Conservation (phyloP, 2,888 invertebrate genomes). For the Myathropa florea region DNA sequence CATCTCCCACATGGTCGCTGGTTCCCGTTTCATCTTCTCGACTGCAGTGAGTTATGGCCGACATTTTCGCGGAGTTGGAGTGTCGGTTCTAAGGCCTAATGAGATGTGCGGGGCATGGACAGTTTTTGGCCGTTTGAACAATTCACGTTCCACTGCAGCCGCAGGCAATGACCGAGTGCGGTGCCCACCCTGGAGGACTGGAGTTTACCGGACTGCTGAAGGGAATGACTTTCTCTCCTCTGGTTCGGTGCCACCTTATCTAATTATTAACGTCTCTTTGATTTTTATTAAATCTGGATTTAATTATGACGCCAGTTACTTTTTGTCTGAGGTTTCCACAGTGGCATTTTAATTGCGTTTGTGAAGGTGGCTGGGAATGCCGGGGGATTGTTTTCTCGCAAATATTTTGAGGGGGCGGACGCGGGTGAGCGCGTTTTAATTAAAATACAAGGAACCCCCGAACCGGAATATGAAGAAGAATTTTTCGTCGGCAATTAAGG, state of each 20-base stretch:
- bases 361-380: conserved; percentile 46
- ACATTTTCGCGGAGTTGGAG: neutral
- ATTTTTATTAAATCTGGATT: conserved; percentile 70
- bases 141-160: neutral
- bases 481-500: conserved; percentile 14
- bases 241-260: conserved; percentile 26
- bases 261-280: conserved; percentile 68
- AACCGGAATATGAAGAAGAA: conserved; percentile 5
- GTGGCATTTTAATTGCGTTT: conserved; percentile 65
- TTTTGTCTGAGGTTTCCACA: conserved; percentile 48
- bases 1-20: conserved; percentile 31
- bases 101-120: neutral
- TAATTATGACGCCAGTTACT: conserved; percentile 67
- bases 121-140: neutral
- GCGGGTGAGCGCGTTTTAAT: conserved; percentile 50
- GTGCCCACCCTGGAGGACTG: neutral
- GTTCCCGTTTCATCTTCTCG: neutral
- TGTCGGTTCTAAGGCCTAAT: neutral
- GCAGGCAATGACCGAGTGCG: neutral
- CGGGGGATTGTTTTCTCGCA: conserved; percentile 21
- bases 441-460: conserved; percentile 40
- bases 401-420: neutral
- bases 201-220: neutral
- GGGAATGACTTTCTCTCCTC: neutral
- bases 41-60: neutral